Percentiles rank a stretch among this genome's conserved stretches.
Evolutionary conservation across 2,113 vertebrate genomes (phyloP).

Genomic region (Glareola pratincola): DNA sequence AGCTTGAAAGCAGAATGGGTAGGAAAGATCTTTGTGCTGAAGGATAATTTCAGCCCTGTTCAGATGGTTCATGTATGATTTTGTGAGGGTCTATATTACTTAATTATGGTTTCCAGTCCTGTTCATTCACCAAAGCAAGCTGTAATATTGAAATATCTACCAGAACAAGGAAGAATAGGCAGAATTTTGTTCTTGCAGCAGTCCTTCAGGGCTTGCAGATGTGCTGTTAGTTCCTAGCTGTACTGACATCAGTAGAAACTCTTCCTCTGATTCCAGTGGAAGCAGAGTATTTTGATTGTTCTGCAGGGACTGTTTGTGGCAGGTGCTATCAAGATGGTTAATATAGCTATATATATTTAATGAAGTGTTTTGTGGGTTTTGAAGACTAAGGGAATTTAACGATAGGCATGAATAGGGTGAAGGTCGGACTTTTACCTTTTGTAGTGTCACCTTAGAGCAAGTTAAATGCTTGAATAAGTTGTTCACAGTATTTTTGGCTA

Average conservation of each 20-base stretch:
- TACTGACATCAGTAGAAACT: neutral
- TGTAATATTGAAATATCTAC: neutral
- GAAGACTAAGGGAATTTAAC: neutral
- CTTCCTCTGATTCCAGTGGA: neutral
- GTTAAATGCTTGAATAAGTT: neutral
- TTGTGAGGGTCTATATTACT: neutral
- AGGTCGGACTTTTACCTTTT: neutral
- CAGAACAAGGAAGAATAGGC: neutral
- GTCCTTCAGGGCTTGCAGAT: neutral
- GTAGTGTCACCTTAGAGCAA: neutral
- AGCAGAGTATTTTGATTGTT: neutral
- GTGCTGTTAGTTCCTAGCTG: neutral
- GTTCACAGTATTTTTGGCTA: neutral
- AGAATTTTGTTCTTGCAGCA: neutral
- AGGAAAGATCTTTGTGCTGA: neutral
- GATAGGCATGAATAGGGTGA: neutral
- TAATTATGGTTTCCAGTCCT: too few species aligned
- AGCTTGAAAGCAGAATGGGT: neutral
- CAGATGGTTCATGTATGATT: neutral
- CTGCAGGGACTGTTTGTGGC: neutral
- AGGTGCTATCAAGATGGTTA: neutral
- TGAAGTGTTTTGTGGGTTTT: neutral
- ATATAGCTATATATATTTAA: neutral
- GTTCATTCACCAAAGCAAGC: neutral
- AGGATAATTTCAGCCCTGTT: neutral